phyloP scores from a whole-genome alignment of 1,140 invertebrate species.

The Heliconius melpomene region DNA sequence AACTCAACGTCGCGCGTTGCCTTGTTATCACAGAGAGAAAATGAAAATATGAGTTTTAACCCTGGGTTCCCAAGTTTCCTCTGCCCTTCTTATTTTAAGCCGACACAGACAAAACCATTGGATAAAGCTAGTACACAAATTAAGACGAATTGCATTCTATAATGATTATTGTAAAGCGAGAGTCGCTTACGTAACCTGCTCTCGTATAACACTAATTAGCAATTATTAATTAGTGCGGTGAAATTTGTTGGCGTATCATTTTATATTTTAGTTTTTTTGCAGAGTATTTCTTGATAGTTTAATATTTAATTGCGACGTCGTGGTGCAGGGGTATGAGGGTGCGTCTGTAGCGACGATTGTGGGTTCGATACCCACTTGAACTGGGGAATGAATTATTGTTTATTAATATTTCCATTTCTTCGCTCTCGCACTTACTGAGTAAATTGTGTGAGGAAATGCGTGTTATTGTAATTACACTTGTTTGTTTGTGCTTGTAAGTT shows the following conservation, averaged over 20 bases:
- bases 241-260: conserved; percentile 3
- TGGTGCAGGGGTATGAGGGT: background rate
- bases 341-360: too few relatives aligned
- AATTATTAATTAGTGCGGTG: conserved; percentile 5
- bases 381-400: too few relatives aligned
- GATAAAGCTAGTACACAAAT: background rate
- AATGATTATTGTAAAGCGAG: background rate
- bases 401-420: too few relatives aligned
- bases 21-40: too few relatives aligned
- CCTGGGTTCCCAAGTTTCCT: background rate
- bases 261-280: background rate
- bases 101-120: background rate
- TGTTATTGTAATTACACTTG: too few relatives aligned
- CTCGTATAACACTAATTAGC: conserved; percentile 1
- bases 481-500: too few relatives aligned
- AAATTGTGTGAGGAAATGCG: too few relatives aligned
- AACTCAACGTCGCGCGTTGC: too few relatives aligned
- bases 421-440: too few relatives aligned
- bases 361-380: too few relatives aligned
- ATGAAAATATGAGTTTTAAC: too few relatives aligned
- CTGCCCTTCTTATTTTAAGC: background rate
- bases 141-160: background rate
- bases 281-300: background rate
- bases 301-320: too few relatives aligned
- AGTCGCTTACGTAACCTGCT: background rate